Evolutionary conservation across 2,888 invertebrate genomes (phyloP).

Genomic region (Tipula confusa): DNA sequence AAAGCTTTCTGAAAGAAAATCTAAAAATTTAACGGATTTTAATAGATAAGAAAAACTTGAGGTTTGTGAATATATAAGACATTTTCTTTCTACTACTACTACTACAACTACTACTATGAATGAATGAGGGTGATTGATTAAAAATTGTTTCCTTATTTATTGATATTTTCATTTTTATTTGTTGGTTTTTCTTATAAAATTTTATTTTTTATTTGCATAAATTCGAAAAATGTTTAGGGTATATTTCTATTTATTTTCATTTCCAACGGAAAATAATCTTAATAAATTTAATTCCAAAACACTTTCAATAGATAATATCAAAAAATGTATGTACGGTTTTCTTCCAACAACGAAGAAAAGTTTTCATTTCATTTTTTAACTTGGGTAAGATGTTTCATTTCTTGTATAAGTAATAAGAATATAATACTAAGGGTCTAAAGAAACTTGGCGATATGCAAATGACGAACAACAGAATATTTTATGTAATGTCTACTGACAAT

Average conservation of each 20-base stretch:
- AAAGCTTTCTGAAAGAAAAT: not conserved
- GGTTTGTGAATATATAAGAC: not conserved
- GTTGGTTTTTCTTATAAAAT: not conserved
- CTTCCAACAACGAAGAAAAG: not conserved
- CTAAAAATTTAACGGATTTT: conserved; percentile 13
- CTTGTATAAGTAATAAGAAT: not conserved
- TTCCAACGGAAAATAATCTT: too few relatives aligned
- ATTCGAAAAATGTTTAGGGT: not conserved
- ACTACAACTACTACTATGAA: not conserved
- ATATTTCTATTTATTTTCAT: too few relatives aligned
- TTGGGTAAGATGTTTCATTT: not conserved
- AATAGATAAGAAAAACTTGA: not conserved
- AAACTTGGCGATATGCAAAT: not conserved
- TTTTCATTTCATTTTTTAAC: not conserved
- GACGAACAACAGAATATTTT: not conserved
- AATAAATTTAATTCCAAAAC: too few relatives aligned
- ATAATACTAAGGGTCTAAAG: not conserved
- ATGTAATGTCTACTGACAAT: too few relatives aligned
- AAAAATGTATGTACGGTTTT: not conserved
- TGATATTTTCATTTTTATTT: not conserved
- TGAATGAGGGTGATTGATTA: not conserved
- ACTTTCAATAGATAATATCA: too few relatives aligned
- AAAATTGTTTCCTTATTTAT: not conserved
- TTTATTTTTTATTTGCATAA: not conserved
- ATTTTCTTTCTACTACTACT: not conserved